Evolutionary conservation across 2,888 invertebrate species (phyloP), one percentile per base, ranked within the genome.

Genomic region (Epinotia bilunana): DNA sequence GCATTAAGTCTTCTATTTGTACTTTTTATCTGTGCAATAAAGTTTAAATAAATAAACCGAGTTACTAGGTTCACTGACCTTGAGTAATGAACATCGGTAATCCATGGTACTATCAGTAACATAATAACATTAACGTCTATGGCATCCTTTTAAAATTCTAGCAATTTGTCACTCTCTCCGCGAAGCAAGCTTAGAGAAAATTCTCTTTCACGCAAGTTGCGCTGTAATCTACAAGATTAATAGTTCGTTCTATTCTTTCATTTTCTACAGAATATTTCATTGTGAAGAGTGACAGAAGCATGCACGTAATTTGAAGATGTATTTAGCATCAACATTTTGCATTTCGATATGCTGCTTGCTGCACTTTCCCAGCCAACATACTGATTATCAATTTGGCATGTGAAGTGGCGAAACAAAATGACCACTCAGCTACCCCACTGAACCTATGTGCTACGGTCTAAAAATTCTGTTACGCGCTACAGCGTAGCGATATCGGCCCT

Each of bases 141-240:
- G 28, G 33, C 43, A 43, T 58, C 43, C 58, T 68, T 68, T 58
- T n/a, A 60, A 58, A 46, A 69, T 46, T 69, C 58, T 58, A 43
- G 57, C 58, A 69, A 69, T 69, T 69, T 69, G 69, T 69, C 69
- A 69, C 69, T 69, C 57, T 68, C 23, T 13, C 28, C 53, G 43
- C 6, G n/a, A 39, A 11, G 58, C 61, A n/a, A 68, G 68, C 67
- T 67, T 16, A 20, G 46, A 57, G 69, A 18, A 58, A 58, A 69
- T 58, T 60, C 58, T 23, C 69, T 58, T 60, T 60, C 28, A 69
- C 60, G 69, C 43, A 43, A 60, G 58, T 60, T 28, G 11, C 58
- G 23, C 28, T 20, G 58, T 46, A 69, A 69, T 16, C 60, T 69
- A 23, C 57, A 69, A 58, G 69, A 69, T 69, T 58, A 69, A 69